Percentiles rank a stretch among this genome's conserved stretches.
These are phyloP conservation scores for Montipora capitata DNA, from an alignment of 92 coral and sea anemone species.

Conservation along the genomic window DNA sequence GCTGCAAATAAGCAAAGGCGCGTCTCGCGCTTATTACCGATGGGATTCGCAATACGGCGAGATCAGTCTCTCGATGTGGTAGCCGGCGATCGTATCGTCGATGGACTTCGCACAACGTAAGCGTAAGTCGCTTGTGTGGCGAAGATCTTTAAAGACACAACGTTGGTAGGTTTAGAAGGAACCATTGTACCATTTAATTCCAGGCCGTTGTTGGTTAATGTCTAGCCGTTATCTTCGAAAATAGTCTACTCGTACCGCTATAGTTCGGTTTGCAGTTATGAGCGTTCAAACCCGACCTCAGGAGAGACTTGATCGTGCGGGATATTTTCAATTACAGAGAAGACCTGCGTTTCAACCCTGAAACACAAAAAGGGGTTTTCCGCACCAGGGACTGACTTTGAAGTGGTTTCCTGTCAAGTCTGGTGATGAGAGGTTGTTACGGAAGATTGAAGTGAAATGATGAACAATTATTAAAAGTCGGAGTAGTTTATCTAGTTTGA, in stretches of 20 bases:
- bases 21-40: conserved; percentile 80
- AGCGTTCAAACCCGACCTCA: neutral
- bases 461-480: no score
- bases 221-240: conserved; percentile 4
- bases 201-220: neutral
- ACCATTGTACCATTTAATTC: conserved; percentile 9
- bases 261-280: conserved; percentile 31
- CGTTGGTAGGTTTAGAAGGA: conserved; percentile 31
- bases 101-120: neutral
- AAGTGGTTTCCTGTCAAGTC: conserved; percentile 3
- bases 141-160: neutral
- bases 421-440: conserved; percentile 2
- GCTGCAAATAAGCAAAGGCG: conserved; percentile 88
- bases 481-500: neutral
- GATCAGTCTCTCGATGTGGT: conserved; percentile 92
- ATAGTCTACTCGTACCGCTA: conserved; percentile 20
- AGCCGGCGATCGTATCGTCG: conserved; percentile 14
- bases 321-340: neutral
- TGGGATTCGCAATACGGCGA: conserved; percentile 96
- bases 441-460: neutral
- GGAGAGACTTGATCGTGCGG: neutral
- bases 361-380: neutral
- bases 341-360: conserved; percentile 1
- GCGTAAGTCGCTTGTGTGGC: neutral
- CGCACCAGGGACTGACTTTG: neutral